Evolutionary conservation across 2,888 invertebrate species (phyloP).

Genomic region (Muschampia staudingeri): DNA sequence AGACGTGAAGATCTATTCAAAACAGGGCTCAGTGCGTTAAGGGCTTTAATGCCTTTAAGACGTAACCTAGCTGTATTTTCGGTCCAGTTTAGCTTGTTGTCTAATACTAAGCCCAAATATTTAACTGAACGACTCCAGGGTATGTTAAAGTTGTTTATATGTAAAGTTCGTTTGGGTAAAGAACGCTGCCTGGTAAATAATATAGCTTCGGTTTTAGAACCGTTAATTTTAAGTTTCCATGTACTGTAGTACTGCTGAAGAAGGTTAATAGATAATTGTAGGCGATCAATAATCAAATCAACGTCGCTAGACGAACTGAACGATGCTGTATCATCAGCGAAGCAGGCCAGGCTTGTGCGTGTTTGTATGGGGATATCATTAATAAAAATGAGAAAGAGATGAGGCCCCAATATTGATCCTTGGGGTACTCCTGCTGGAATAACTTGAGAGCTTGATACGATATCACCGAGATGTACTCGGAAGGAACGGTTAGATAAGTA

Average conservation of each 20-base stretch:
- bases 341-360: background rate
- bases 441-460: background rate
- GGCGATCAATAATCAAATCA: background rate
- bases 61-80: background rate
- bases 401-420: constrained; percentile 9
- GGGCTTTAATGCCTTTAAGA: constrained; percentile 10
- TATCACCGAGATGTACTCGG: background rate
- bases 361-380: constrained; percentile 7
- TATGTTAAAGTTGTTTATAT: background rate
- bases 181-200: constrained; percentile 1
- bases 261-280: background rate
- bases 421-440: constrained; percentile 1
- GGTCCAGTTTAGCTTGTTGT: constrained; percentile 2
- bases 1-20: background rate
- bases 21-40: background rate
- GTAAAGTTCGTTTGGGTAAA: background rate
- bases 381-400: constrained; percentile 6
- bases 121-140: constrained; percentile 14
- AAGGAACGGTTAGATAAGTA: background rate
- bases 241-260: background rate
- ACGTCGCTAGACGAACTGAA: background rate
- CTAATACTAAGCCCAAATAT: background rate
- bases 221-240: constrained; percentile 1
- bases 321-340: background rate
- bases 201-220: constrained; percentile 6